phyloP scores from a whole-genome alignment of 2,113 vertebrate genomes.

The Vireo altiloquus region DNA sequence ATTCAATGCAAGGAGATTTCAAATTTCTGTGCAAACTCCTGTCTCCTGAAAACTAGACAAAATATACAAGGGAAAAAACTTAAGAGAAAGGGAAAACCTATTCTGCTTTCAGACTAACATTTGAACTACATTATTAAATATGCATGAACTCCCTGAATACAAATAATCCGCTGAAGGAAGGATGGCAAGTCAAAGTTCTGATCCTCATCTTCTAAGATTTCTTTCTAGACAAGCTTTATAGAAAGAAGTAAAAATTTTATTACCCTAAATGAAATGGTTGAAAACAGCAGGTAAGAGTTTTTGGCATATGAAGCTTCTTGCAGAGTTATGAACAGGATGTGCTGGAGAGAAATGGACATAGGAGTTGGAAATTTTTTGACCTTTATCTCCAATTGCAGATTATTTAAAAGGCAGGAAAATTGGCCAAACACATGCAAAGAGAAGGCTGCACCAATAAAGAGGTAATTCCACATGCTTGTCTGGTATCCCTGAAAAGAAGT shows the following conservation, averaged over 20 bases:
- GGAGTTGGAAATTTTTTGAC: background rate
- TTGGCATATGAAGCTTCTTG: background rate
- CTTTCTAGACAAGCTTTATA: background rate
- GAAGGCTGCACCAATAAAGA: background rate
- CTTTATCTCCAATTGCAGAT: background rate
- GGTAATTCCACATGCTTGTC: background rate
- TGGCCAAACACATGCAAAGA: background rate
- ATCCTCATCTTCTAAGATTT: background rate
- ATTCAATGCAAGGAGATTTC: background rate
- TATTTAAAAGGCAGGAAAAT: background rate
- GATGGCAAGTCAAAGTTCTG: background rate
- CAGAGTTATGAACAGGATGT: background rate
- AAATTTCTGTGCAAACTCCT: background rate
- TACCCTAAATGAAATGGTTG: background rate
- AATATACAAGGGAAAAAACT: background rate
- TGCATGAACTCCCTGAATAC: background rate
- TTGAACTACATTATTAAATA: conserved; percentile 14
- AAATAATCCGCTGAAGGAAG: background rate
- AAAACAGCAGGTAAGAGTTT: background rate
- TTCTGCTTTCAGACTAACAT: background rate
- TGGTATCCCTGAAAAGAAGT: background rate
- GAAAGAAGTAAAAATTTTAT: background rate
- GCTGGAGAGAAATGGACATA: background rate
- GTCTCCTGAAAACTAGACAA: background rate
- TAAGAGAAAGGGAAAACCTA: background rate